Evolutionary conservation across 2,797 vertebrate genomes (phyloP), one percentile per base, ranked within the genome.

Genomic region (Leptodactylus fallax): DNA sequence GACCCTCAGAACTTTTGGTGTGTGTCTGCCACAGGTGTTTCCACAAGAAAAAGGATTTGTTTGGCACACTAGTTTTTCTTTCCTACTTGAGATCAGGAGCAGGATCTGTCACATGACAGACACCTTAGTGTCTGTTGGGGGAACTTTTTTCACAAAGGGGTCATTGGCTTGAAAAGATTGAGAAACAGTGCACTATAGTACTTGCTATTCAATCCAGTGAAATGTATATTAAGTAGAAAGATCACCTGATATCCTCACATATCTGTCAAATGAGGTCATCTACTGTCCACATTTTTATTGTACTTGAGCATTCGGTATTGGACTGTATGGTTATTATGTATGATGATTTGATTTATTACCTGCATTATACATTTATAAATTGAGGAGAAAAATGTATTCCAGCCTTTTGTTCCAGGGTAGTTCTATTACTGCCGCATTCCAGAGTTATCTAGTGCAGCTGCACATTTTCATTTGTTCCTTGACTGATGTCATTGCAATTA

Each of bases 361-460:
- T 27, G 63, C 25, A 71, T 51, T 53, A 25, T 81, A 23, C n/a
- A 47, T 65, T 51, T 63, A 13, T 65, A n/a, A 67, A 49, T 25
- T 51, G 13, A 80, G 21, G 19, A 17, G 58, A 21, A 51, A 49
- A 81, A 67, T 25, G 45, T 51, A 67, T 83, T 25, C 65, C 45
- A 83, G 65, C 21, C 69, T 53, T 49, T 25, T 61, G 19, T 2
- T 53, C 51, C 23, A 14, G 8, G n/a, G 65, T 83, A 51, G 49
- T 72, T 60, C n/a, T 60, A 45, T 84, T 60, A 60, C 69, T 21
- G 47, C 82, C 23, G 8, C 21, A 76, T 74, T 84, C 69, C 69
- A 58, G 69, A 47, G 55, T 84, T 84, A 84, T 72, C 67, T 84
- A 55, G 74, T 76, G 47, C 72, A 85, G 83, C 60, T 85, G 83